Percentiles rank a stretch among this genome's conserved stretches.
phyloP scores from a whole-genome alignment of 2,888 invertebrate genomes.

The Prenolepis imparis region DNA sequence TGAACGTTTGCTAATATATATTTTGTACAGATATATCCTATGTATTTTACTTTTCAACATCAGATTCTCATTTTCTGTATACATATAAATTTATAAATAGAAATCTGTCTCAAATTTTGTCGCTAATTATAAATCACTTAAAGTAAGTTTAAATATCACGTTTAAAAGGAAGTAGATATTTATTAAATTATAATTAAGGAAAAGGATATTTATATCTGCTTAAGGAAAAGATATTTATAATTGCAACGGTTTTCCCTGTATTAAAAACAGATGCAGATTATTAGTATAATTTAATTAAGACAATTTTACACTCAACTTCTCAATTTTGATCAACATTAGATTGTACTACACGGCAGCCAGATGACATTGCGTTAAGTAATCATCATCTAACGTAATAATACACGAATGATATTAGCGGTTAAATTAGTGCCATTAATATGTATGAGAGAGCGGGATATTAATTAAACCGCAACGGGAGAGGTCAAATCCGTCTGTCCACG shows the following conservation, averaged over 20 bases:
- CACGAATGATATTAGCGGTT: conserved; percentile 29
- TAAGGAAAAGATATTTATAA: neutral
- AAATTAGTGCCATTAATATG: conserved; percentile 50
- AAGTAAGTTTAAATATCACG: neutral
- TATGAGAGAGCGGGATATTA: conserved; percentile 32
- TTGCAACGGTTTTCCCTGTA: neutral
- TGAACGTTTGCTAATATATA: neutral
- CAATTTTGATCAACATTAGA: neutral
- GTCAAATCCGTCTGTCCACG: conserved; percentile 29
- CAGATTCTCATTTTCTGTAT: neutral
- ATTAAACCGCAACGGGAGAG: conserved; percentile 37
- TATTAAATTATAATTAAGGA: neutral
- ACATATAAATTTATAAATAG: neutral
- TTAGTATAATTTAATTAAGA: neutral
- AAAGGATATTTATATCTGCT: too few species aligned
- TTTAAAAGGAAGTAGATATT: neutral
- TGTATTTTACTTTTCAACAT: too few species aligned
- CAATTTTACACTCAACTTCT: neutral
- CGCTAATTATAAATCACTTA: neutral
- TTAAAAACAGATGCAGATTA: neutral
- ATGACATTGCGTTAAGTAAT: conserved; percentile 15
- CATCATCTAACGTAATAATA: conserved; percentile 37
- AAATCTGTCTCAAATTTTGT: neutral
- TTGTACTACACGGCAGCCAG: neutral
- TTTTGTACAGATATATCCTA: neutral